These are phyloP conservation scores for Lapara coniferarum DNA, from an alignment of 2,888 invertebrate genomes.

Conservation along the genomic window DNA sequence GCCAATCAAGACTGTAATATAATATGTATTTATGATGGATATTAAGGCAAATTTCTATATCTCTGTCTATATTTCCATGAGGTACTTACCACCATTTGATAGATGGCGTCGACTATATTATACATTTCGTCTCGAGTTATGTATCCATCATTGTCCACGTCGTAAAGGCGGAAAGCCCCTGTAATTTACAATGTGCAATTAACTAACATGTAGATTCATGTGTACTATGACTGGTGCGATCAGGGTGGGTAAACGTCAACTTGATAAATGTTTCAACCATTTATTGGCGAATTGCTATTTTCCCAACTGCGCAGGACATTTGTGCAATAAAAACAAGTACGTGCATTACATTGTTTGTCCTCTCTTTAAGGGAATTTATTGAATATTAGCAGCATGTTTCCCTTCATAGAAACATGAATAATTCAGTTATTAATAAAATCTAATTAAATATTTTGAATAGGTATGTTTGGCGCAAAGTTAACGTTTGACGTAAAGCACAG, in stretches of 20 bases:
- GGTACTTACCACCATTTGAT: constrained; percentile 97
- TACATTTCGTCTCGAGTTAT: constrained; percentile 98
- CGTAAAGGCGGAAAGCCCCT: constrained; percentile 98
- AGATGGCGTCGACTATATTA: constrained; percentile 98
- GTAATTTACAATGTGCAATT: constrained; percentile 48
- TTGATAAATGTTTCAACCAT: constrained; percentile 28
- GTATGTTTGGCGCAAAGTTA: neutral
- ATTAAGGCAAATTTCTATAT: too few relatives aligned
- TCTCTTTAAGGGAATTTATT: too few relatives aligned
- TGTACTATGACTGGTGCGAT: constrained; percentile 17
- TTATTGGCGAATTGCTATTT: constrained; percentile 21
- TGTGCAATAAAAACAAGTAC: neutral
- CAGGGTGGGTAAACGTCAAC: constrained; percentile 33
- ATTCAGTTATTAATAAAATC: neutral
- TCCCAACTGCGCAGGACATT: constrained; percentile 5
- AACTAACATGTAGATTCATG: constrained; percentile 32
- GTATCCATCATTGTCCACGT: constrained; percentile 97
- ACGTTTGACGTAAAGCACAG: neutral
- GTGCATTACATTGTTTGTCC: neutral
- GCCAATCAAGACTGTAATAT: too few relatives aligned
- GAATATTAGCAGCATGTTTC: too few relatives aligned
- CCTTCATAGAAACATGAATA: too few relatives aligned
- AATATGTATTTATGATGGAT: too few relatives aligned
- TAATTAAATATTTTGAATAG: neutral
- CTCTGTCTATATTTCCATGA: neutral